Conservation (phyloP, 2,888 invertebrate species). For the Caenorhabditis doughertyi region DNA sequence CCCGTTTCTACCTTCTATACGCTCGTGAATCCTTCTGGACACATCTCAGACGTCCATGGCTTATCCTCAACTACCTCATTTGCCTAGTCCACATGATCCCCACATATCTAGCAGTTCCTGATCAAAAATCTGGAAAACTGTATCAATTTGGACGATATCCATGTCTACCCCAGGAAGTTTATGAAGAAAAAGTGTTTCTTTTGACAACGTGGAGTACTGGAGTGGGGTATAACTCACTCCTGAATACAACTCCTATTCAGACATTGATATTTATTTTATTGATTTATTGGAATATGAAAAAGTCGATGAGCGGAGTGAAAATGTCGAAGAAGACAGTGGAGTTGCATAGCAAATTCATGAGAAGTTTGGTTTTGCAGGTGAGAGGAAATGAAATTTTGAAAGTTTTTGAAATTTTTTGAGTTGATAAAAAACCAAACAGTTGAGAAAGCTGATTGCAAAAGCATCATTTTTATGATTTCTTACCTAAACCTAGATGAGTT, state of each 20-base stretch:
- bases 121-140: conserved; percentile 16
- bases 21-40: conserved; percentile 30
- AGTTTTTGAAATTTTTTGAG: no score
- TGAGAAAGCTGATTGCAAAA: background rate
- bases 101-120: conserved; percentile 33
- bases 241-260: conserved; percentile 28
- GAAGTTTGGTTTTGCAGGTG: conserved; percentile 29
- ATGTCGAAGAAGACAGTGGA: conserved; percentile 44
- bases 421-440: no score
- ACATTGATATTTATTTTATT: conserved; percentile 14
- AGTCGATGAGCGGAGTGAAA: conserved; percentile 31
- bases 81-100: background rate
- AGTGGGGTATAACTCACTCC: background rate
- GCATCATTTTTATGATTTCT: background rate
- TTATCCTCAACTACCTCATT: conserved; percentile 14
- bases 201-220: conserved; percentile 43
- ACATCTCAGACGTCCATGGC: conserved; percentile 26
- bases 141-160: conserved; percentile 37
- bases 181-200: conserved; percentile 44
- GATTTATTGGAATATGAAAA: conserved; percentile 46
- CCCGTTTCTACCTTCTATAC: conserved; percentile 47
- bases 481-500: background rate
- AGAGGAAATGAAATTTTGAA: background rate
- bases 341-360: conserved; percentile 18
- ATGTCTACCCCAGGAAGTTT: conserved; percentile 32